These are phyloP conservation scores for Salvelinus fontinalis DNA, from an alignment of 2,113 vertebrate genomes.

Conservation along the genomic window DNA sequence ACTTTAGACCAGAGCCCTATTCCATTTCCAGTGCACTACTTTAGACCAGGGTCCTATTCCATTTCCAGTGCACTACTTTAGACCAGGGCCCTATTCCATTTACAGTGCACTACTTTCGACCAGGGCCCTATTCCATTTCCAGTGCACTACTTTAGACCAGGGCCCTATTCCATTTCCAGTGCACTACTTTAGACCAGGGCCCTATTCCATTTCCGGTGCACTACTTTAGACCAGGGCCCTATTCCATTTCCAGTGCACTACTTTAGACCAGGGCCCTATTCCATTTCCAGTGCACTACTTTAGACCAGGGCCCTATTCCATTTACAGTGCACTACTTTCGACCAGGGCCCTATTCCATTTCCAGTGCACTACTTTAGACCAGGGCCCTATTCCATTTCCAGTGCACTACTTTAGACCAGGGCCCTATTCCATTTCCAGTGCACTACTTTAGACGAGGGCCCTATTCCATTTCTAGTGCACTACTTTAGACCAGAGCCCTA, in stretches of 20 bases:
- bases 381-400: background rate
- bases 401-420: background rate
- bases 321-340: no score
- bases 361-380: no score
- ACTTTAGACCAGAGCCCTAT: background rate
- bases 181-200: background rate
- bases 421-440: background rate
- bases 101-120: no score
- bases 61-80: no score
- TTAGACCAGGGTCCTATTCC: background rate
- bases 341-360: background rate
- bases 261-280: background rate
- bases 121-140: background rate
- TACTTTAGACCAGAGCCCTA: background rate
- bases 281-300: no score
- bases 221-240: background rate
- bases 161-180: background rate
- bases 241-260: no score
- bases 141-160: background rate
- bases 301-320: background rate
- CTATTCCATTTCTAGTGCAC: no score
- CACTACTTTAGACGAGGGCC: background rate
- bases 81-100: background rate
- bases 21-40: no score
- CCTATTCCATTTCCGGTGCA: no score